Evolutionary conservation across 2,888 invertebrate species (phyloP).

Genomic region (Cheilosia soror): DNA sequence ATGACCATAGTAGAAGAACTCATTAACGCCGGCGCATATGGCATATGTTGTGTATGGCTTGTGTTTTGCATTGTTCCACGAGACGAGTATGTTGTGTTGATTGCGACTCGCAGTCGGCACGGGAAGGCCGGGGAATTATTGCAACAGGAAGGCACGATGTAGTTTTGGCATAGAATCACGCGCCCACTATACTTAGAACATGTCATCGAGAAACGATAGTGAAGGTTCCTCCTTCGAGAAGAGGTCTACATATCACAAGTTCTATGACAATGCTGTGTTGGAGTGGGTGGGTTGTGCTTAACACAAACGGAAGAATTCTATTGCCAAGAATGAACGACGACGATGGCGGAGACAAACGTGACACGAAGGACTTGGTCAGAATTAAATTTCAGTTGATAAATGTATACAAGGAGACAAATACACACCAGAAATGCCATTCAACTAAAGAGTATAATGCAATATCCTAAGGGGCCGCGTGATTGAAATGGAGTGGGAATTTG

Average conservation of each 20-base stretch:
- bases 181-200: slow-evolving; percentile 65
- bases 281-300: slow-evolving; percentile 63
- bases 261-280: slow-evolving; percentile 44
- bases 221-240: slow-evolving; percentile 47
- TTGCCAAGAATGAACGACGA: slow-evolving; percentile 39
- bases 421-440: slow-evolving; percentile 38
- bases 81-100: slow-evolving; percentile 4
- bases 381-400: slow-evolving; percentile 67
- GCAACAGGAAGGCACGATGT: slow-evolving; percentile 73
- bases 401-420: slow-evolving; percentile 22
- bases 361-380: slow-evolving; percentile 71
- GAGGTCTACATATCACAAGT: slow-evolving; percentile 43
- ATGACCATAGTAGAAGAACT: slow-evolving; percentile 66
- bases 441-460: slow-evolving; percentile 31
- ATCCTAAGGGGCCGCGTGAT: slow-evolving; percentile 30
- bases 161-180: slow-evolving; percentile 73
- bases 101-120: background rate
- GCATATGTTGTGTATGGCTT: slow-evolving; percentile 54
- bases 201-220: slow-evolving; percentile 44
- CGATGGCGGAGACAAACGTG: slow-evolving; percentile 48
- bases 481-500: slow-evolving; percentile 62
- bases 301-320: slow-evolving; percentile 49
- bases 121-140: slow-evolving; percentile 26
- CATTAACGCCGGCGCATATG: slow-evolving; percentile 77
- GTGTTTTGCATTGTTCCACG: slow-evolving; percentile 59